Base-by-base conservation (phyloP, 2,797 vertebrate species). In the Cercopithecus mitis region DNA sequence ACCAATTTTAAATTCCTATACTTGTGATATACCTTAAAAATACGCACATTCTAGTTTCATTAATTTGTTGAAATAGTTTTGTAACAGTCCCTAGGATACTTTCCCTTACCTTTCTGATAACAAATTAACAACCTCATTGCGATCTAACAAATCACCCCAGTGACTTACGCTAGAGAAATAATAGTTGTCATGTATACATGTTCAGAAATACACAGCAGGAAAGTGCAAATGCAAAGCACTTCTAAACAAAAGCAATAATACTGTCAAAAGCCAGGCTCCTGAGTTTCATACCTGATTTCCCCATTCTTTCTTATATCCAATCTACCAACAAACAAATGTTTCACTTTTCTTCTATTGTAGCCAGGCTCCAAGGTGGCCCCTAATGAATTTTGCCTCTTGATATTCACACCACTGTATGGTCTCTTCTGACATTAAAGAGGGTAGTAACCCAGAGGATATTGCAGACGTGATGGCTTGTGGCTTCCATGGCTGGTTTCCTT, bases 101-200 rank as follows among this genome's bases (percentile, higher is more conserved):
- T 91, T 91, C 30, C 33, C 27, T 75, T 97, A 36, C 0, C 81
- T 70, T 94, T 92, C 58, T 91, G 90, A 55, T 52, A 72, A 81
- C 67, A 94, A 76, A 88, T 93, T 50, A 90, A 55, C 52, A 86
- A 36, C 6, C 67, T 77, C 24, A 33, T 73, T 85, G 15, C 41
- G 73, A 87, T 85, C n/a, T 82, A 47, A 73, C 61, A 85, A 67
- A 73, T 83, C 45, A 15, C 75, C 33, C n/a, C 39, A 36, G 33
- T 39, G 36, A 82, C 57, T 93, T 79, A 75, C 61, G 39, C 58
- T 72, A 47, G 45, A 61, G 82, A 92, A 90, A 94, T 81, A 73
- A 64, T 43, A 57, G 24, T 57, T 82, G 57, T 73, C 57, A 12
- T 45, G 8, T 77, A n/a, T n/a, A 77, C 5, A 10, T 27, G 8